phyloP scores from a whole-genome alignment of 2,797 vertebrate genomes.

The Pseudocheirus occidentalis region DNA sequence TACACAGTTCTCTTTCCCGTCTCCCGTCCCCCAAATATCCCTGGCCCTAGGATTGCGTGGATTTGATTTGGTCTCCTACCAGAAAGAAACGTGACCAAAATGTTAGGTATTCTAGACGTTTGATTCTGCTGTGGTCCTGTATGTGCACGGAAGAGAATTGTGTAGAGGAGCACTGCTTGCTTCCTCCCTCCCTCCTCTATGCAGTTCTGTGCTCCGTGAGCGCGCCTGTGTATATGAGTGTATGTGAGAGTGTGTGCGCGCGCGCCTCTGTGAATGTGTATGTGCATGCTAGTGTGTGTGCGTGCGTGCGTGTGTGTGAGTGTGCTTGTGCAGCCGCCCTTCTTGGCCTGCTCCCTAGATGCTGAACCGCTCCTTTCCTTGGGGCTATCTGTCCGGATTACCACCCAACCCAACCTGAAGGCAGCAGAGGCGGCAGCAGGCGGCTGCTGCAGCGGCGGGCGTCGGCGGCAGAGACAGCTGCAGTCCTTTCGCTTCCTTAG shows the following conservation, averaged over 20 bases:
- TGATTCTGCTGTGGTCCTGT: conserved; percentile 42
- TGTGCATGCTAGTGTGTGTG: conserved; percentile 39
- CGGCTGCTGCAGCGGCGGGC: conserved; percentile 36
- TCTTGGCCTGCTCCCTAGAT: conserved; percentile 71
- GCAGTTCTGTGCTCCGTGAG: conserved; percentile 23
- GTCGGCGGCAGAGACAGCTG: conserved; percentile 69
- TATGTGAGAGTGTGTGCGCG: conserved; percentile 71
- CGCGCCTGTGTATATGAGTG: conserved; percentile 58
- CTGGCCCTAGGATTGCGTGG: conserved; percentile 58
- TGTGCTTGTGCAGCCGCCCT: conserved; percentile 72
- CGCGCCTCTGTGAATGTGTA: conserved; percentile 53
- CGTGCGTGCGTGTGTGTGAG: conserved; percentile 58
- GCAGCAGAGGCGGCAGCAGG: background rate
- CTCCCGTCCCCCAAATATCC: conserved; percentile 63
- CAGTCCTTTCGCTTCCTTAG: conserved; percentile 77
- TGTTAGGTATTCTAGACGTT: conserved; percentile 45
- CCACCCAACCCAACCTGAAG: conserved; percentile 77
- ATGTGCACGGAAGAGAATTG: conserved; percentile 54
- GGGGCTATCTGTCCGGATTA: conserved; percentile 78
- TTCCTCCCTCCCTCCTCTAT: conserved; percentile 23
- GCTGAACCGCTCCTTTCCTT: conserved; percentile 74
- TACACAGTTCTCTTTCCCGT: conserved; percentile 30
- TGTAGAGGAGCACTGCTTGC: conserved; percentile 59
- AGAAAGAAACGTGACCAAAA: conserved; percentile 75
- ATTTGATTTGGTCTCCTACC: conserved; percentile 68